Evolutionary conservation across 2,888 invertebrate genomes (phyloP), one percentile per base, ranked within the genome.

Genomic region (Cryptocephalus moraei): DNA sequence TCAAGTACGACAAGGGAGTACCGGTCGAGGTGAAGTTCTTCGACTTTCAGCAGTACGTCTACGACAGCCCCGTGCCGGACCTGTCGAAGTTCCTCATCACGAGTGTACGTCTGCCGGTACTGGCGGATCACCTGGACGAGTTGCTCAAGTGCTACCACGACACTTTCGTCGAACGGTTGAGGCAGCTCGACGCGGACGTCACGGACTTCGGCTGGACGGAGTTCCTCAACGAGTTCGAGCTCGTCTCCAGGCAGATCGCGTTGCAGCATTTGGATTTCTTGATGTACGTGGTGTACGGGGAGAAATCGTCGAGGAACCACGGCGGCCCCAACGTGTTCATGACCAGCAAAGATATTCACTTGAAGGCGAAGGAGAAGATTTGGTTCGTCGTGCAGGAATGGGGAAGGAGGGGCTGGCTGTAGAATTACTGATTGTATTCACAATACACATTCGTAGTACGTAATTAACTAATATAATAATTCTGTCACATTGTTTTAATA

Each of bases 121-220:
- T 42, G 10, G 32, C 32, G 9, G 32, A 42, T 32, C 32, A 34
- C 12, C 11, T 44, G 2, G 48, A 48, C 13, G 41, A 48, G 9
- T 32, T 48, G 11, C 12, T 44, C 9, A 32, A 38, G n/a, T 41
- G 44, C 11, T 48, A 48, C 38, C 44, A 48, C 32, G 38, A 48
- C 1, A 34, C 9, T 9, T 40, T 48, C 8, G 36, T 44, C 8
- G 41, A 32, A 12, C 10, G 31, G 6, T 44, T 48, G 9, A 4
- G 11, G 9, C 8, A 10, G 8, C 44, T 48, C 6, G 11, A 14
- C 4, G 41, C 39, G 12, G 46, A 46, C 6, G 2, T 11, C 9
- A 31, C 9, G 2, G 12, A 32, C 6, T 46, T 46, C 32, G 22
- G 42, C 9, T 10, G 33, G 4, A 43, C 41, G 2, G 11, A 14